These are phyloP conservation scores for Drosophila merina DNA, from an alignment of 2,888 invertebrate species.

Conservation along the genomic window DNA sequence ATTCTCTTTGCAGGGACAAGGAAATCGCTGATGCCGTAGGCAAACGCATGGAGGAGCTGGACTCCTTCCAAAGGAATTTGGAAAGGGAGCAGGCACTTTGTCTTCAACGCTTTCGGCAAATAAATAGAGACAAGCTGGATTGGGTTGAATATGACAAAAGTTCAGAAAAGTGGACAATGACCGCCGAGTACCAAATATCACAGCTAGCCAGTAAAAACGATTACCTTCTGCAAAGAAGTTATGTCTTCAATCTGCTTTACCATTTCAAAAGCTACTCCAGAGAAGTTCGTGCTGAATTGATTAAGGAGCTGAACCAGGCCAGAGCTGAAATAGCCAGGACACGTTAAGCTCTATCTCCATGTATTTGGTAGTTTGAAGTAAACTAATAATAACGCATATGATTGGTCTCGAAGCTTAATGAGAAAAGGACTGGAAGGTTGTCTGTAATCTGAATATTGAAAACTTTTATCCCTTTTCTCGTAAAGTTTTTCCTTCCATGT, in stretches of 20 bases:
- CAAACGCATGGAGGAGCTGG: not conserved
- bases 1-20: not conserved
- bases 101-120: not conserved
- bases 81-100: constrained; percentile 10
- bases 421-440: not conserved
- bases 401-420: not conserved
- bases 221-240: not conserved
- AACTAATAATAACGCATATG: too few species aligned
- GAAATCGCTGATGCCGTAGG: not conserved
- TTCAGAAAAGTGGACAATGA: not conserved
- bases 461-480: not conserved
- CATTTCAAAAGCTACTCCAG: not conserved
- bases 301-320: not conserved
- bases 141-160: not conserved
- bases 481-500: not conserved
- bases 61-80: not conserved
- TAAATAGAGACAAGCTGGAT: not conserved
- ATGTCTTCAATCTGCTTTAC: not conserved
- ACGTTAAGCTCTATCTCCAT: not conserved
- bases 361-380: too few species aligned
- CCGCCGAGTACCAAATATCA: not conserved
- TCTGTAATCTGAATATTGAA: not conserved
- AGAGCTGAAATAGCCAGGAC: not conserved
- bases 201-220: not conserved
- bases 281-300: not conserved